Conservation (phyloP, 2,888 invertebrate species). For the Hyposoter dolosus region DNA sequence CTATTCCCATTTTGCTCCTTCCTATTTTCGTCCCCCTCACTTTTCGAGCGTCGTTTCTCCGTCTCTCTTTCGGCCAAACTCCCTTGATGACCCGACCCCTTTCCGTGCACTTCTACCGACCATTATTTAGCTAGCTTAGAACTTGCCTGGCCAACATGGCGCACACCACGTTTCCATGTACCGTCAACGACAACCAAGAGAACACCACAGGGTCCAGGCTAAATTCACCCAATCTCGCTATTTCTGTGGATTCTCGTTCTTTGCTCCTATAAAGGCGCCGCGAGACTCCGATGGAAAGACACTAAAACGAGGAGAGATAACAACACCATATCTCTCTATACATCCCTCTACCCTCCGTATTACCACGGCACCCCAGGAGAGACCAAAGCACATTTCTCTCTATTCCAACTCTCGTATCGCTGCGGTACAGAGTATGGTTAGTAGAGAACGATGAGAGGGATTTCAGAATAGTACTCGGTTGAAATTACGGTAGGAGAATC, state of each 20-base stretch:
- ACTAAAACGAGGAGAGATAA: slow-evolving; percentile 36
- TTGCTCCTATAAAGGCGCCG: slow-evolving; percentile 67
- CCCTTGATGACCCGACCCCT: slow-evolving; percentile 70
- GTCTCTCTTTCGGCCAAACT: slow-evolving; percentile 55
- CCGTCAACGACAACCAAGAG: slow-evolving; percentile 64
- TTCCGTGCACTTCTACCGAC: slow-evolving; percentile 81
- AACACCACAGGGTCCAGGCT: slow-evolving; percentile 27
- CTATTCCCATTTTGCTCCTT: slow-evolving; percentile 60
- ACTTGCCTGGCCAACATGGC: slow-evolving; percentile 81
- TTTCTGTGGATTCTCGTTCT: slow-evolving; percentile 76
- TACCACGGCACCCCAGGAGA: slow-evolving; percentile 56
- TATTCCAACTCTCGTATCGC: slow-evolving; percentile 57
- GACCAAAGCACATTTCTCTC: slow-evolving; percentile 55
- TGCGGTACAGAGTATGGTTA: slow-evolving; percentile 59
- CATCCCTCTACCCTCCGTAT: slow-evolving; percentile 13
- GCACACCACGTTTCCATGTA: slow-evolving; percentile 62
- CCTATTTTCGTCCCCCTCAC: slow-evolving; percentile 47
- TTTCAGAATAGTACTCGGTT: slow-evolving; percentile 67
- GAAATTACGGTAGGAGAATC: slow-evolving; percentile 77
- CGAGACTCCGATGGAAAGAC: background rate
- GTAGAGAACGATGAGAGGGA: slow-evolving; percentile 61
- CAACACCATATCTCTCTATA: slow-evolving; percentile 32
- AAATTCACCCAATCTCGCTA: slow-evolving; percentile 75
- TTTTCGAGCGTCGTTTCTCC: slow-evolving; percentile 45
- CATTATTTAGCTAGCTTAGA: slow-evolving; percentile 84